phyloP scores from a whole-genome alignment of 2,797 vertebrate genomes.

The Natrix natrix region DNA sequence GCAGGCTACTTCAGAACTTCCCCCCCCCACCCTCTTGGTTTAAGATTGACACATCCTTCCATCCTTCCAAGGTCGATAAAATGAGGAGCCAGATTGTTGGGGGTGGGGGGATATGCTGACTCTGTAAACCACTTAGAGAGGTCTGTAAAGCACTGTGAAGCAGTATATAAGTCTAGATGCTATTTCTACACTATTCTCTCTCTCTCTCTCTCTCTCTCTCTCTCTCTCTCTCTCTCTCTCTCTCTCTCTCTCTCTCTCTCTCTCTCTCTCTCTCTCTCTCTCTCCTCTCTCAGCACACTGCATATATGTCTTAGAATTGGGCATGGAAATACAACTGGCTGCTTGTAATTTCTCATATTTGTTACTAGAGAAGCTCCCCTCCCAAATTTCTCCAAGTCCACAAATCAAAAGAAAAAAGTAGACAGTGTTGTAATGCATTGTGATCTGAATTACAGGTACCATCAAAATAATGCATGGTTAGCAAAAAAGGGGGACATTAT shows the following conservation, averaged over 20 bases:
- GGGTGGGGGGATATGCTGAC: no score
- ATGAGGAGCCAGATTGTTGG: no score
- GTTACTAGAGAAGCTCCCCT: background rate
- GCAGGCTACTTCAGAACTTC: background rate
- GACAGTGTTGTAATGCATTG: background rate
- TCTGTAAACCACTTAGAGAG: no score
- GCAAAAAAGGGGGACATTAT: background rate
- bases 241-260: fast-evolving
- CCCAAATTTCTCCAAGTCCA: background rate
- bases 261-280: no score
- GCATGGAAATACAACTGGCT: background rate
- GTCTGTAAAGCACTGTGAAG: no score
- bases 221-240: no score
- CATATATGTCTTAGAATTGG: background rate
- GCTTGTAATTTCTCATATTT: background rate
- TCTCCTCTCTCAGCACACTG: background rate
- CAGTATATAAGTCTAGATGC: no score
- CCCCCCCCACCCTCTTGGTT: background rate
- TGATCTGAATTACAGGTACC: background rate
- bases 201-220: no score
- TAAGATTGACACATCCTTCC: no score
- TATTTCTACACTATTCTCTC: no score
- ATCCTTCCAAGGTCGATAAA: no score
- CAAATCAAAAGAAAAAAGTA: no score
- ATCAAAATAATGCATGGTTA: background rate